A percentile compares a stretch with the other conserved stretches of the same genome.
Conservation (phyloP, 2,888 invertebrate species). For the Hyalella azteca region DNA sequence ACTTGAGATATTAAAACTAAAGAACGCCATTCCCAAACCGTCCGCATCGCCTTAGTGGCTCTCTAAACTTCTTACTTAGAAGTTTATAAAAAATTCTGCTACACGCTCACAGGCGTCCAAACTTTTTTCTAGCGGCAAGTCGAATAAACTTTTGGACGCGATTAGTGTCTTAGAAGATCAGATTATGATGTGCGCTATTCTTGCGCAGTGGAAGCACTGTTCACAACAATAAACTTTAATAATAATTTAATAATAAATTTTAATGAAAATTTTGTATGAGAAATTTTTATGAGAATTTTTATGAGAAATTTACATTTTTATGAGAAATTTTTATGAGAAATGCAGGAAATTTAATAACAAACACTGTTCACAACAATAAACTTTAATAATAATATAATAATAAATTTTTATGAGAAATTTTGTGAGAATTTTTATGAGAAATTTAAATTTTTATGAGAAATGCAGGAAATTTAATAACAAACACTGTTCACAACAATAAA, state of each 20-base stretch:
- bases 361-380: too few relatives aligned
- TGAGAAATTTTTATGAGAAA: too few relatives aligned
- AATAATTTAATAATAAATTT: too few relatives aligned
- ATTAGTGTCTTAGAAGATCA: conserved; percentile 3
- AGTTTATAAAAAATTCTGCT: not conserved
- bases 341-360: too few relatives aligned
- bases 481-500: not conserved
- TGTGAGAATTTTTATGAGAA: too few relatives aligned
- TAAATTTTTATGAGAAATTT: not conserved
- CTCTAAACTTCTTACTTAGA: not conserved
- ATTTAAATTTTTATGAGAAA: too few relatives aligned
- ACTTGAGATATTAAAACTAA: not conserved
- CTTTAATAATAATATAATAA: too few relatives aligned
- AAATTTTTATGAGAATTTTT: too few relatives aligned
- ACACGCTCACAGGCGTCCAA: not conserved
- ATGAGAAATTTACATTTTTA: too few relatives aligned
- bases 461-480: too few relatives aligned
- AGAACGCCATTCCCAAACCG: not conserved
- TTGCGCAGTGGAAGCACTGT: not conserved
- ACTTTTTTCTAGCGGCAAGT: not conserved
- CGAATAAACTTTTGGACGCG: not conserved
- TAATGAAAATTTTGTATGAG: not conserved
- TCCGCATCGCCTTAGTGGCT: not conserved
- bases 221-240: not conserved
- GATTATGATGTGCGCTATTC: conserved; percentile 10